Conservation (phyloP, 2,113 vertebrate genomes). For the Cyprinodon brontotheroides region DNA sequence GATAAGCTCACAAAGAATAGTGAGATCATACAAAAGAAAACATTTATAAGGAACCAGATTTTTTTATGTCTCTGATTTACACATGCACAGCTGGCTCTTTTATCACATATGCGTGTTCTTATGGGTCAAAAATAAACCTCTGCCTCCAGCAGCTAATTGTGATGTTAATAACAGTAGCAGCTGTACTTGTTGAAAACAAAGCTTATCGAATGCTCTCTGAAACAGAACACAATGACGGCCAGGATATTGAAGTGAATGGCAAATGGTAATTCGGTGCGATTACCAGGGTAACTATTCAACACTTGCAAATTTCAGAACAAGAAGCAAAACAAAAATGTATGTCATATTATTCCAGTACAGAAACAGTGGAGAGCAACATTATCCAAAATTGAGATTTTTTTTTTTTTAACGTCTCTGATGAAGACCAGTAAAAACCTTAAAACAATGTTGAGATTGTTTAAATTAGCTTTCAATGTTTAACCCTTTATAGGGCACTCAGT, state of each 20-base stretch:
- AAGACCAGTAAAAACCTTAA: not conserved
- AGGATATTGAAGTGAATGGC: constrained; percentile 10
- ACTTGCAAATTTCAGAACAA: constrained; percentile 3
- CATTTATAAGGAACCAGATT: too few relatives aligned
- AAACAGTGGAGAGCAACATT: not conserved
- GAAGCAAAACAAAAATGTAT: constrained; percentile 1
- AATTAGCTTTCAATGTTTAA: too few relatives aligned
- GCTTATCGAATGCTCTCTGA: not conserved
- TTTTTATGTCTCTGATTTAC: not conserved
- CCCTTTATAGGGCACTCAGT: too few relatives aligned
- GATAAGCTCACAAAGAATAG: not conserved
- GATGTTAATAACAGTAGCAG: constrained; percentile 7
- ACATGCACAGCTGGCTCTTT: not conserved
- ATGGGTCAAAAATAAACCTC: constrained; percentile 7
- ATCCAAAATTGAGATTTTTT: not conserved
- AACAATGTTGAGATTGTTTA: too few relatives aligned
- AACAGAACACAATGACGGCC: constrained; percentile 17
- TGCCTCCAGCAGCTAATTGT: not conserved
- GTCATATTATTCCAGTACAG: not conserved
- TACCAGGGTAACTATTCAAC: constrained; percentile 21
- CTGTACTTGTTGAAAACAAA: not conserved
- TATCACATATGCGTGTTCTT: not conserved
- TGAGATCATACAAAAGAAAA: not conserved
- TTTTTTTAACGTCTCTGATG: not conserved
- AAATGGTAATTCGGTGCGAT: constrained; percentile 4